Percentiles rank a stretch among this genome's conserved stretches.
These are phyloP conservation scores for Heliconius congener DNA, from an alignment of 1,140 invertebrate species.

Conservation along the genomic window DNA sequence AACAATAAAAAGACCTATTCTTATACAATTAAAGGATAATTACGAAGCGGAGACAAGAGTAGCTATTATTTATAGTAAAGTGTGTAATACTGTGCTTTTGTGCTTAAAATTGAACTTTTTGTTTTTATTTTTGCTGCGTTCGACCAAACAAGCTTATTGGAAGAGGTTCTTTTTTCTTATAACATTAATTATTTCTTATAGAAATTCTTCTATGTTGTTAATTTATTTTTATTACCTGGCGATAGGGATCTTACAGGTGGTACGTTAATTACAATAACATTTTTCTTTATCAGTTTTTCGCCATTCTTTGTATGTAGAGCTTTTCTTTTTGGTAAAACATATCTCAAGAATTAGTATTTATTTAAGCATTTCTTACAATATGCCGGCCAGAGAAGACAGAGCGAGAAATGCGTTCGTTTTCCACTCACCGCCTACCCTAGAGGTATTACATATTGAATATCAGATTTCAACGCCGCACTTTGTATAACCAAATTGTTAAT, in stretches of 20 bases:
- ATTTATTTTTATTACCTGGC: not conserved
- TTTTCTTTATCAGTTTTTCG: not conserved
- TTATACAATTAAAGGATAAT: conserved; percentile 10
- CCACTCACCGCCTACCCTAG: too few species aligned
- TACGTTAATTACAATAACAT: not conserved
- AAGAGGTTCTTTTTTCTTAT: not conserved
- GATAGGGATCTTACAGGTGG: not conserved
- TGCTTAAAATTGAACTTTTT: not conserved
- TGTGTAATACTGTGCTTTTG: not conserved
- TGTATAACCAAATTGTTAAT: too few species aligned
- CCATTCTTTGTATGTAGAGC: not conserved
- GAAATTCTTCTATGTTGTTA: not conserved
- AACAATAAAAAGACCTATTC: conserved; percentile 3
- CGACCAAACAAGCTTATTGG: not conserved
- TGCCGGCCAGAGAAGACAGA: too few species aligned
- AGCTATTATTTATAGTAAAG: not conserved
- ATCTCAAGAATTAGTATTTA: too few species aligned
- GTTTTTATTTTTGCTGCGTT: not conserved
- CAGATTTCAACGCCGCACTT: too few species aligned
- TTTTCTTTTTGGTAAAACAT: too few species aligned
- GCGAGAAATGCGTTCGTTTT: too few species aligned
- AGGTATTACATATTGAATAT: too few species aligned
- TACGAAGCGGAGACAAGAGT: not conserved
- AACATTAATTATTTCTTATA: not conserved
- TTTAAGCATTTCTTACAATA: too few species aligned